These are phyloP conservation scores for Elanoides forficatus DNA, from an alignment of 2,113 vertebrate genomes.

Conservation along the genomic window DNA sequence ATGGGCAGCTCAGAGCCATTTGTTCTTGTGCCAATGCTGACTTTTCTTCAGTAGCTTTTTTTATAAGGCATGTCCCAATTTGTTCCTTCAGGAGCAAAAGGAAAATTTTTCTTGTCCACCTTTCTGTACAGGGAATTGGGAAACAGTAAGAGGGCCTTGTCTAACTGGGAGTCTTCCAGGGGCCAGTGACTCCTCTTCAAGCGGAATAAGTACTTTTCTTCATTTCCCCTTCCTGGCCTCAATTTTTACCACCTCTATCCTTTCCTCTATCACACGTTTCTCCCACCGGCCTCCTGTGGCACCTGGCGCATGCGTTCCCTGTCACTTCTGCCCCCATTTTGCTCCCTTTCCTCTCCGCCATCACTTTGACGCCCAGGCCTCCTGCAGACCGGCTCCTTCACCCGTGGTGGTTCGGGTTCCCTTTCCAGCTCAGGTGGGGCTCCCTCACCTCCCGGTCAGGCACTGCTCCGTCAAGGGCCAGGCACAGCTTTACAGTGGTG, in stretches of 20 bases:
- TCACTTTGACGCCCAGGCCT: fast-evolving
- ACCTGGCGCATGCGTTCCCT: fast-evolving
- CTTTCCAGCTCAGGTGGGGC: fast-evolving
- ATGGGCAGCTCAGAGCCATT: background rate
- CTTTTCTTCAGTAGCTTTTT: background rate
- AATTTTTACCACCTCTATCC: background rate
- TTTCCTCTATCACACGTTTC: background rate
- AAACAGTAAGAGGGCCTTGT: background rate
- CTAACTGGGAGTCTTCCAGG: background rate
- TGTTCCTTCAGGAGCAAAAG: background rate
- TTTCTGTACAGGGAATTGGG: background rate
- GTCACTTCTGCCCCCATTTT: background rate
- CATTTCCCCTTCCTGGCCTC: background rate
- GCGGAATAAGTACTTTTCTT: background rate
- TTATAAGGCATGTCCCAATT: background rate
- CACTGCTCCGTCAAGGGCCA: background rate
- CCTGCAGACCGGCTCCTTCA: background rate
- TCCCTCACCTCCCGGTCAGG: background rate
- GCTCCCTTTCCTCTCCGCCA: background rate
- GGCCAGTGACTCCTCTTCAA: background rate
- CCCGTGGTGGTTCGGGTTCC: fast-evolving
- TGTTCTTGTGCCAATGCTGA: background rate
- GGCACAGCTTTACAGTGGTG: background rate
- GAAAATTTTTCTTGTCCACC: background rate
- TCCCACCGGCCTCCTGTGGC: background rate